Evolutionary conservation across 2,113 vertebrate genomes (phyloP).

Genomic region (Chionomys nivalis): DNA sequence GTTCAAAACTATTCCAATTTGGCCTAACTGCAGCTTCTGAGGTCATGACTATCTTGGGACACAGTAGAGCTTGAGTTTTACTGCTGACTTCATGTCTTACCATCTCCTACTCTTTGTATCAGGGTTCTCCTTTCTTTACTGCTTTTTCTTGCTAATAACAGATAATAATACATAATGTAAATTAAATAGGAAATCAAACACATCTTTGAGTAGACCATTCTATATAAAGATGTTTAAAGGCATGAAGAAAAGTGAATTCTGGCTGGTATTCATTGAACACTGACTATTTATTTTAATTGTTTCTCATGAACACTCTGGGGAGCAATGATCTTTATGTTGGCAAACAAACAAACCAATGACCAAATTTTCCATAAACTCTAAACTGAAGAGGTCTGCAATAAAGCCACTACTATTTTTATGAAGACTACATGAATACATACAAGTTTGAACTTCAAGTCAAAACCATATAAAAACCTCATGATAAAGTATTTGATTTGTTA

Average conservation of each 20-base stretch:
- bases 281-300: neutral
- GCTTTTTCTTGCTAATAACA: neutral
- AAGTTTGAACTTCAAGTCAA: neutral
- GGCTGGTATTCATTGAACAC: neutral
- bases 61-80: neutral
- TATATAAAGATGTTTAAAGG: neutral
- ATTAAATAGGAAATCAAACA: constrained; percentile 48
- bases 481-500: neutral
- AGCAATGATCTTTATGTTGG: neutral
- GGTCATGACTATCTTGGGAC: constrained; percentile 3
- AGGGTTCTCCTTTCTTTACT: neutral
- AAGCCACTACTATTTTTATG: neutral
- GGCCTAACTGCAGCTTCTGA: neutral
- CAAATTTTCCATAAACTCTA: neutral
- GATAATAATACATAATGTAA: constrained; percentile 2
- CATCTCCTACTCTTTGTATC: neutral
- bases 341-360: neutral
- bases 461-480: neutral
- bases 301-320: neutral
- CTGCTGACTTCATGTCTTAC: neutral
- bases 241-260: neutral
- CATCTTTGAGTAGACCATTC: neutral
- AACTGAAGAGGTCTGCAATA: neutral
- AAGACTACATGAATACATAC: neutral
- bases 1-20: neutral